Conservation (phyloP, 2,113 vertebrate genomes). For the Mastomys natalensis region DNA sequence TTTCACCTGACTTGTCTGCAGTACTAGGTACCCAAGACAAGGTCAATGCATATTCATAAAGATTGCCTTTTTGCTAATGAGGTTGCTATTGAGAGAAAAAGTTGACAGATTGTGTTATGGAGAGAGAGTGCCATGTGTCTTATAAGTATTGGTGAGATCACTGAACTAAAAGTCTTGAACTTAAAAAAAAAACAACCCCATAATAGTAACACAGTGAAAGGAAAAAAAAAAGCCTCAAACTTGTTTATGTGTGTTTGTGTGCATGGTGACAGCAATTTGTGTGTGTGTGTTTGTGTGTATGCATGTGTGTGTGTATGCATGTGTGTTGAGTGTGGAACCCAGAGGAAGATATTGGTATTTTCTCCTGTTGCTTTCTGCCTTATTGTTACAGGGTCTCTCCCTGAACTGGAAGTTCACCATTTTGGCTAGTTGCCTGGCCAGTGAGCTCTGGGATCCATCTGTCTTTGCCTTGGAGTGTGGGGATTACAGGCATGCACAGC, state of each 20-base stretch:
- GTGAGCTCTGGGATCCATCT: neutral
- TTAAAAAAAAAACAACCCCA: neutral
- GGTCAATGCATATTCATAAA: neutral
- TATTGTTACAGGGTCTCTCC: neutral
- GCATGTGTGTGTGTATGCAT: neutral
- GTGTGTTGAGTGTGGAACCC: neutral
- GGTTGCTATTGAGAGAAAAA: neutral
- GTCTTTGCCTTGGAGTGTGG: neutral
- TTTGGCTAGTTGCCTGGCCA: neutral
- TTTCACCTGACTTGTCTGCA: constrained; percentile 10
- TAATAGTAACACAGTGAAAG: no score
- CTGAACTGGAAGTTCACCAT: neutral
- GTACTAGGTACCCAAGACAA: neutral
- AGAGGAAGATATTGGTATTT: neutral
- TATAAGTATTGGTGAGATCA: constrained; percentile 30
- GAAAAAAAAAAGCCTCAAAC: neutral
- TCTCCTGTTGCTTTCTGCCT: neutral
- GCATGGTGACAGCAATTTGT: neutral
- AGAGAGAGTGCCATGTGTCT: neutral
- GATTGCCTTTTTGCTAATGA: neutral
- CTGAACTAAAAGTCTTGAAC: constrained; percentile 2
- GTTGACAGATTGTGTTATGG: neutral
- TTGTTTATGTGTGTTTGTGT: neutral
- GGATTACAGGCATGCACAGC: neutral
- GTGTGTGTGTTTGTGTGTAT: neutral